phyloP scores from a whole-genome alignment of 2,888 invertebrate genomes.

The Sisyra terminalis region DNA sequence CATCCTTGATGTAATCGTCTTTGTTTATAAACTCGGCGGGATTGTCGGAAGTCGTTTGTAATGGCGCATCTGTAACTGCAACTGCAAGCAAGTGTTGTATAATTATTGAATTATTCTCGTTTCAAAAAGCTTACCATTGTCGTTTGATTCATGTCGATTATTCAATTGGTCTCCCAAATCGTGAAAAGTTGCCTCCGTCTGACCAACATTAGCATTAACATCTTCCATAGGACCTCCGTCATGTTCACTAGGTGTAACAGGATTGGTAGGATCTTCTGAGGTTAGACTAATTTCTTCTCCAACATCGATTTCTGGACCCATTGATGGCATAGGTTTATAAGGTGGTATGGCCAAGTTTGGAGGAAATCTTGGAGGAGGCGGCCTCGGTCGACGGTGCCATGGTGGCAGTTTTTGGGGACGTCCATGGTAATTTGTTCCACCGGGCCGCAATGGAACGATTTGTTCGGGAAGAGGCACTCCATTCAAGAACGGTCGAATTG shows the following conservation, averaged over 20 bases:
- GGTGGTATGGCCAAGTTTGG: slow-evolving; percentile 33
- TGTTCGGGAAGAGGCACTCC: slow-evolving; percentile 61
- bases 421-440: slow-evolving; percentile 29
- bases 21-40: slow-evolving; percentile 3
- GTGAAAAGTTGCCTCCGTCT: slow-evolving; percentile 8
- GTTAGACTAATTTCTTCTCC: slow-evolving; percentile 25
- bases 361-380: slow-evolving; percentile 31
- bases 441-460: slow-evolving; percentile 38
- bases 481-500: slow-evolving; percentile 41
- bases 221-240: not conserved
- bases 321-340: slow-evolving; percentile 42
- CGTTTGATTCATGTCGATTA: not conserved
- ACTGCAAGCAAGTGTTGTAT: too few species aligned
- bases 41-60: not conserved
- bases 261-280: slow-evolving; percentile 19
- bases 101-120: too few species aligned
- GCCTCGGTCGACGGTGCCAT: slow-evolving; percentile 47
- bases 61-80: not conserved
- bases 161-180: not conserved
- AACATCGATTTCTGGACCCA: slow-evolving; percentile 17
- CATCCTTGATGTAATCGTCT: slow-evolving; percentile 10
- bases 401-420: slow-evolving; percentile 40
- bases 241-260: not conserved
- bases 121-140: not conserved
- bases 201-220: slow-evolving; percentile 2